Percentiles rank a stretch among this genome's conserved stretches.
These are phyloP conservation scores for Tridacna crocea DNA, from an alignment of 2,888 invertebrate genomes.

Conservation along the genomic window DNA sequence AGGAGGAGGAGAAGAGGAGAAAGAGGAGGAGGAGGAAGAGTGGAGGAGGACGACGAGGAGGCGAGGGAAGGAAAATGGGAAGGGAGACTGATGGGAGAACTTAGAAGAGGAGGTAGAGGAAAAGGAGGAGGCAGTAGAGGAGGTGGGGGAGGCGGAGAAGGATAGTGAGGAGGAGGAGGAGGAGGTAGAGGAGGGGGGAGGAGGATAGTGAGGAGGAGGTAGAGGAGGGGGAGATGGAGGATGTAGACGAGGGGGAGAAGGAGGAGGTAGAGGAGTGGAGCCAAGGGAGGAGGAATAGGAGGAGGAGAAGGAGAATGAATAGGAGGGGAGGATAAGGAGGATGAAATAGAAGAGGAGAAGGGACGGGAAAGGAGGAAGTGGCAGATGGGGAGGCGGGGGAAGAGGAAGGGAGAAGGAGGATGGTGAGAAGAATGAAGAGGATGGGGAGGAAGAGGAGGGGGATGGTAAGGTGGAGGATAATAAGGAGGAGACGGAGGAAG, in stretches of 20 bases:
- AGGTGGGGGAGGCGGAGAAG: neutral
- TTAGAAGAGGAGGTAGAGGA: neutral
- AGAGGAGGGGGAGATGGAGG: neutral
- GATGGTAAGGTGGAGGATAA: neutral
- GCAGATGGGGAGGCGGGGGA: neutral
- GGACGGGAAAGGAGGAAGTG: neutral
- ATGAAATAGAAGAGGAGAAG: neutral
- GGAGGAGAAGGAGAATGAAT: neutral
- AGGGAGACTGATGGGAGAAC: neutral
- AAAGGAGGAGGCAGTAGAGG: neutral
- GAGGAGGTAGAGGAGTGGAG: neutral
- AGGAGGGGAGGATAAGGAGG: neutral
- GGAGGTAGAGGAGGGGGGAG: neutral
- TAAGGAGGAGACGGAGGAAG: neutral
- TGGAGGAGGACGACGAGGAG: neutral
- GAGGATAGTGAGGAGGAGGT: neutral
- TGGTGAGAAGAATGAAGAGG: conserved; percentile 1
- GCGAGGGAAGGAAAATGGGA: neutral
- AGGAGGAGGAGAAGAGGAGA: neutral
- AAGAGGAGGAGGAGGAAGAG: neutral
- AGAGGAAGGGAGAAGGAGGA: conserved; percentile 19
- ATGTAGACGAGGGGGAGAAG: neutral
- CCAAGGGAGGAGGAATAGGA: neutral
- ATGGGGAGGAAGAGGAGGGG: neutral
- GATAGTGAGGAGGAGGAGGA: neutral